phyloP scores from a whole-genome alignment of 2,797 vertebrate species.

The Acanthurus tractus region DNA sequence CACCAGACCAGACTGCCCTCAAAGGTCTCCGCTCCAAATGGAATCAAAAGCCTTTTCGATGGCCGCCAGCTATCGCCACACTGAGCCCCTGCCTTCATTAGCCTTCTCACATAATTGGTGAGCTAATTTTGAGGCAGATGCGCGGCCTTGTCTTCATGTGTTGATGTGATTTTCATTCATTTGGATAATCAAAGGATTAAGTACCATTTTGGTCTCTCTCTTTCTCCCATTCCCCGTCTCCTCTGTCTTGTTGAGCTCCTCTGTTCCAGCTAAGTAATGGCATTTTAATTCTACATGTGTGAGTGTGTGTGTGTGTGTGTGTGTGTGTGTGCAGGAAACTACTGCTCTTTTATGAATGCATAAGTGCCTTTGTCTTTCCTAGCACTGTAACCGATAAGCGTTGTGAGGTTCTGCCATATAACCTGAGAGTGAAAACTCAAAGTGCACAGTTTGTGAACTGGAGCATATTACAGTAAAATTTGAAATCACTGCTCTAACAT shows the following conservation, averaged over 20 bases:
- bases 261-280: slow-evolving; percentile 75
- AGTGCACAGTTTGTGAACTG: slow-evolving; percentile 46
- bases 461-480: slow-evolving; percentile 58
- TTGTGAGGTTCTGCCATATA: slow-evolving; percentile 23
- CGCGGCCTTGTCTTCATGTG: slow-evolving; percentile 61
- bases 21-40: slow-evolving; percentile 54
- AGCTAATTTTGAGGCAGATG: slow-evolving; percentile 74
- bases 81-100: slow-evolving; percentile 56
- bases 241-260: slow-evolving; percentile 60
- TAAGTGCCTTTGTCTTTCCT: slow-evolving; percentile 66
- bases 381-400: slow-evolving; percentile 61
- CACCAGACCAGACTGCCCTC: slow-evolving; percentile 57
- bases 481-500: slow-evolving; percentile 65
- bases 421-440: slow-evolving; percentile 39
- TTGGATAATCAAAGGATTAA: slow-evolving; percentile 77
- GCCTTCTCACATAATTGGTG: slow-evolving; percentile 58
- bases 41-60: slow-evolving; percentile 67
- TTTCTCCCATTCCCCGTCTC: slow-evolving; percentile 50
- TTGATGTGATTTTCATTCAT: slow-evolving; percentile 76
- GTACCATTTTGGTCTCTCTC: slow-evolving; percentile 61
- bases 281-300: slow-evolving; percentile 77
- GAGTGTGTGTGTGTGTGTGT: slow-evolving; percentile 3
- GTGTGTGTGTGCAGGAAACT: slow-evolving; percentile 56
- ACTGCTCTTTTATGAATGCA: slow-evolving; percentile 59
- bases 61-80: slow-evolving; percentile 42